Evolutionary conservation across 1,140 invertebrate genomes (phyloP), one percentile per base, ranked within the genome.

Genomic region (Bacillus rossius): DNA sequence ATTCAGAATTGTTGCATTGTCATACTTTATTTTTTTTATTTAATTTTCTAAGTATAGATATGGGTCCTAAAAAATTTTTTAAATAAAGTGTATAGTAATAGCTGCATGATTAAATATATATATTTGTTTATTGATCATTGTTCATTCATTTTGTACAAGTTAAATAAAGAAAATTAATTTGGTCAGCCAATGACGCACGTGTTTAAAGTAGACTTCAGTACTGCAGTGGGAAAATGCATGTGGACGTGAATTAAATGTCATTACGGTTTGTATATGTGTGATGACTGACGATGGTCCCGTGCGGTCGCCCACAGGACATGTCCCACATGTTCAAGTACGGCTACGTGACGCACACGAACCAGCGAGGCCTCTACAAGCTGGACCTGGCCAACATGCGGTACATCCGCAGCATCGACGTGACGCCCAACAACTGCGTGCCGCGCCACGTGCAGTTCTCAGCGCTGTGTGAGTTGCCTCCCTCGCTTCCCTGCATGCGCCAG

Each of bases 361-460:
- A 89, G 67, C 71, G 84, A 49, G 86, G 84, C 22, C 76, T 92
- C 61, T 88, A 87, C 71, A 91, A 91, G 72, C 72, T 92, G 16
- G 87, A 90, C 69, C 72, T 92, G 65, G 81, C 83, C 17, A 84
- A 86, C 66, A 84, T 91, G 79, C 79, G 86, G 64, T 90, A 90
- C 69, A 82, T 84, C 26, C 81, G 86, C 61, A 85, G 84, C 43
- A 80, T 90, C 1, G 88, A 91, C 72, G 73, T 92, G 17, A 83
- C 83, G 1, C 80, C 81, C 7, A 88, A 88, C 73, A 87, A 87
- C 67, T 92, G 89, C 71, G 84, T 89, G 2, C 89, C 89, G 2
- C 75, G 80, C 29, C 75, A 80, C 60, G 77, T 89, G 40, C 81
- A 85, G 64, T 91, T 89, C 71, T 84, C 88, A 1, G 82, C 87